Evolutionary conservation across 2,113 vertebrate genomes (phyloP).

Genomic region (Leuciscus idus): DNA sequence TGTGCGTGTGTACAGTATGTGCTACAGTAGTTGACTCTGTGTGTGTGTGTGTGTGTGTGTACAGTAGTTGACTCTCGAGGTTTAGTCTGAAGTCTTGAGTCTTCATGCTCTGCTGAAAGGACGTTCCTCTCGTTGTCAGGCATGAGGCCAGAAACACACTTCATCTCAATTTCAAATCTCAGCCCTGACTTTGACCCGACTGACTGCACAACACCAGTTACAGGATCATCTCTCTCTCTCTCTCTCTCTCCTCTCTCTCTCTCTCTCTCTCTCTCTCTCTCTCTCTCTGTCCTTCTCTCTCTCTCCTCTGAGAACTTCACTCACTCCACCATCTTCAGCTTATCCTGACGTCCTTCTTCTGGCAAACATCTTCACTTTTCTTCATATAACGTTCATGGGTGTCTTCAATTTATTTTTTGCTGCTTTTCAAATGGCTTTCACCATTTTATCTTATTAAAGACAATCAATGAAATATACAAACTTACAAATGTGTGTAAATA

Average conservation of each 20-base stretch:
- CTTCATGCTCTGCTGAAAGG: background rate
- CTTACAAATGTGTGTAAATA: no score
- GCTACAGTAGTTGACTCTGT: no score
- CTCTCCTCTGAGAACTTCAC: conserved; percentile 14
- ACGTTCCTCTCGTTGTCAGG: conserved; percentile 27
- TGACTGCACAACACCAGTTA: conserved; percentile 63
- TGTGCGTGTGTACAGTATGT: no score
- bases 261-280: no score
- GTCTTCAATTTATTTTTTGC: background rate
- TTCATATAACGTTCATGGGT: background rate
- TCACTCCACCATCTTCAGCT: conserved; percentile 25
- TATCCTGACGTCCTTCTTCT: background rate
- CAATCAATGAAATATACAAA: no score
- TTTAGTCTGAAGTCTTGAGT: no score
- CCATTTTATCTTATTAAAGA: background rate
- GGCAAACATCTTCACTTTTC: background rate
- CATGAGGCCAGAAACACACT: conserved; percentile 46
- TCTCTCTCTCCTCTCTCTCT: no score
- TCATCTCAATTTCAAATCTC: conserved; percentile 71
- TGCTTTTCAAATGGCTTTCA: background rate
- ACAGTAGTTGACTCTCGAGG: no score
- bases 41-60: no score
- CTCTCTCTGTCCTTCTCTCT: background rate
- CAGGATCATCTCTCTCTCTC: conserved; percentile 49
- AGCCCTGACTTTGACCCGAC: conserved; percentile 69